Percentiles rank a stretch among this genome's conserved stretches.
Evolutionary conservation across 2,113 vertebrate genomes (phyloP).

Genomic region (Siniperca knerii): DNA sequence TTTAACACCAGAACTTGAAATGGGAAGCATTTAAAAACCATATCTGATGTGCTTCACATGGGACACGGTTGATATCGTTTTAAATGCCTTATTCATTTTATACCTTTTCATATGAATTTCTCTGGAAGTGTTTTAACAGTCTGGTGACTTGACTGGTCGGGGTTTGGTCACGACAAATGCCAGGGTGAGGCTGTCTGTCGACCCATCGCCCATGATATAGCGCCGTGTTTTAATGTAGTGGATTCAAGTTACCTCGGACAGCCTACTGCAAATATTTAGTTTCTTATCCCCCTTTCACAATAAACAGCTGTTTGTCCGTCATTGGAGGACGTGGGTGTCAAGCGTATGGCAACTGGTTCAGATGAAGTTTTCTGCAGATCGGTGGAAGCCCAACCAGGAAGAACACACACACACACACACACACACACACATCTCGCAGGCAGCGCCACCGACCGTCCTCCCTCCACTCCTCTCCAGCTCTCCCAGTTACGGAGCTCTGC

Average conservation of each 20-base stretch:
- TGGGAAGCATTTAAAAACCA: slow-evolving; percentile 13
- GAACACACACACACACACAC: slow-evolving; percentile 52
- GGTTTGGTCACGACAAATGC: slow-evolving; percentile 73
- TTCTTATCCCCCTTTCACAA: not conserved
- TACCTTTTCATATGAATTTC: not conserved
- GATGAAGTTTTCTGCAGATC: slow-evolving; percentile 79
- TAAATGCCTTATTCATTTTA: not conserved
- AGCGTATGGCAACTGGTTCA: slow-evolving; percentile 67
- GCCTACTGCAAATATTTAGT: slow-evolving; percentile 20
- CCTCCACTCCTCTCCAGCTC: slow-evolving; percentile 74
- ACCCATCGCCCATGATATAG: slow-evolving; percentile 45
- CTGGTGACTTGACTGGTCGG: slow-evolving; percentile 32
- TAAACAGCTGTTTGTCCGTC: slow-evolving; percentile 62
- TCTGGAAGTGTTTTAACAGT: slow-evolving; percentile 33
- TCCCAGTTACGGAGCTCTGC: slow-evolving; percentile 77
- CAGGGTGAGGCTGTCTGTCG: slow-evolving; percentile 62
- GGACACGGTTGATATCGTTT: slow-evolving; percentile 19
- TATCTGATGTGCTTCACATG: slow-evolving; percentile 29
- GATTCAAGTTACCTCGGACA: slow-evolving; percentile 48
- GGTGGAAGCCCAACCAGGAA: slow-evolving; percentile 82
- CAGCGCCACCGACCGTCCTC: slow-evolving; percentile 75
- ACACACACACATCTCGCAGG: slow-evolving; percentile 61
- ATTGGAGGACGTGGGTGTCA: slow-evolving; percentile 62
- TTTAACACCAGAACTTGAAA: not conserved
- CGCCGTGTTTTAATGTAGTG: slow-evolving; percentile 22